Conservation (phyloP, 2,888 invertebrate species). For the Epinotia ramella region DNA sequence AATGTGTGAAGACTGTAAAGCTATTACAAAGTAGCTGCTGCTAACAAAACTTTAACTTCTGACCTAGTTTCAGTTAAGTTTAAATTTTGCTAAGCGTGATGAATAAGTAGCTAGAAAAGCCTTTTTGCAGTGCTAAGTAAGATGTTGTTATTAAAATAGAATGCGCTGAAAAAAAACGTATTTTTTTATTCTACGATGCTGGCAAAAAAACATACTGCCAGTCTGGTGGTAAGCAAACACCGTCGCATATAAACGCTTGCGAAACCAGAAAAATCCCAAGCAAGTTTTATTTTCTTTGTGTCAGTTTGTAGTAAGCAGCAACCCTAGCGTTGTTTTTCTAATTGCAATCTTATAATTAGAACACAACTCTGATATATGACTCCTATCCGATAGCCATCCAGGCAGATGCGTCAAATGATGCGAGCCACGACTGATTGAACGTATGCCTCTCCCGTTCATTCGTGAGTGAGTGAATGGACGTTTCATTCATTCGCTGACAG, state of each 20-base stretch:
- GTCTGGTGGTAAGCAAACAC: too few relatives aligned
- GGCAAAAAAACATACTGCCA: too few relatives aligned
- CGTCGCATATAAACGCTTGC: too few relatives aligned
- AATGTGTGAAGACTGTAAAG: slow-evolving; percentile 30
- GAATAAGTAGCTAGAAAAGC: slow-evolving; percentile 4
- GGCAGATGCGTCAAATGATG: slow-evolving; percentile 45
- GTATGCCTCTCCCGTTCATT: slow-evolving; percentile 46
- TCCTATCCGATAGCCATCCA: slow-evolving; percentile 37
- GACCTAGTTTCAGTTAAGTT: slow-evolving; percentile 20
- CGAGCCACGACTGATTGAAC: slow-evolving; percentile 40
- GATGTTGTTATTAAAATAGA: neutral
- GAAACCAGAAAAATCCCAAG: too few relatives aligned
- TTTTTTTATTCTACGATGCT: neutral
- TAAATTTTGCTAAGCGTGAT: slow-evolving; percentile 20
- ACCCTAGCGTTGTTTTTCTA: slow-evolving; percentile 29
- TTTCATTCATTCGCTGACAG: slow-evolving; percentile 52
- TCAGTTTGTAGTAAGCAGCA: neutral
- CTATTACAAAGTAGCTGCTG: slow-evolving; percentile 31
- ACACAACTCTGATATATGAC: slow-evolving; percentile 38
- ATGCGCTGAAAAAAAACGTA: neutral
- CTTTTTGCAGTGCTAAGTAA: neutral
- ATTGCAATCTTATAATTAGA: slow-evolving; percentile 40
- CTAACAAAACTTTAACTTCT: slow-evolving; percentile 26
- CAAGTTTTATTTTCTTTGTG: neutral
- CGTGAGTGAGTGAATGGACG: slow-evolving; percentile 55